These are phyloP conservation scores for Siniperca undulata DNA, from an alignment of 2,797 vertebrate species.

Conservation along the genomic window DNA sequence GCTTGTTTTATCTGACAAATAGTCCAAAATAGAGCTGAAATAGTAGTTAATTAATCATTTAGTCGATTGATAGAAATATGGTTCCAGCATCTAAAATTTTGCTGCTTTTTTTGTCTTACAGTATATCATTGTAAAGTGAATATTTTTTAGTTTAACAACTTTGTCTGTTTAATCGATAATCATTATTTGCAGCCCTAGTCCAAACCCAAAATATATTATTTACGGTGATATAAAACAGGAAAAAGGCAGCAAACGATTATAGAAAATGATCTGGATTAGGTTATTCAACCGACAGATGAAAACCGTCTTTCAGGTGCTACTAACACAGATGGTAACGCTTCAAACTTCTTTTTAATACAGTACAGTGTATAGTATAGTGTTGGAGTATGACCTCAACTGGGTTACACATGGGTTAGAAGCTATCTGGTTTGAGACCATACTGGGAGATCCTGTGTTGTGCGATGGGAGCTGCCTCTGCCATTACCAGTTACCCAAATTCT, in stretches of 20 bases:
- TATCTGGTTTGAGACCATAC: constrained; percentile 40
- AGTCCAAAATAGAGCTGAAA: background rate
- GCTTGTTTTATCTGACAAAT: background rate
- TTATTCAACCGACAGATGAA: too few relatives aligned
- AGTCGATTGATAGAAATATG: too few relatives aligned
- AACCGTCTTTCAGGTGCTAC: too few relatives aligned
- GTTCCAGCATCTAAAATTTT: background rate
- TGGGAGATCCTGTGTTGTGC: constrained; percentile 58
- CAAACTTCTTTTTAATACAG: too few relatives aligned
- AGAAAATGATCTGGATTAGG: too few relatives aligned
- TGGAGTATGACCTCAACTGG: constrained; percentile 39
- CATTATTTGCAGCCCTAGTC: background rate
- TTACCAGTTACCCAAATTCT: background rate
- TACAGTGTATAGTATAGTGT: too few relatives aligned
- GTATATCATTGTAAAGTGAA: background rate
- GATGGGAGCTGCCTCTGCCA: constrained; percentile 47
- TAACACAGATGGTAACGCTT: too few relatives aligned
- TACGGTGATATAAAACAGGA: background rate
- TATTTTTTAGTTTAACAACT: background rate
- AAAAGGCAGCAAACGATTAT: background rate
- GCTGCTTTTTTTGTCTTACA: background rate
- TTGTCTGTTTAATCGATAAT: background rate
- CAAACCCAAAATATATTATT: background rate
- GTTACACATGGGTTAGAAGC: constrained; percentile 20
- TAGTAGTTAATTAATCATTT: background rate